Percentiles rank a stretch among this genome's conserved stretches.
Evolutionary conservation across 2,113 vertebrate species (phyloP).

Genomic region (Cygnus atratus): DNA sequence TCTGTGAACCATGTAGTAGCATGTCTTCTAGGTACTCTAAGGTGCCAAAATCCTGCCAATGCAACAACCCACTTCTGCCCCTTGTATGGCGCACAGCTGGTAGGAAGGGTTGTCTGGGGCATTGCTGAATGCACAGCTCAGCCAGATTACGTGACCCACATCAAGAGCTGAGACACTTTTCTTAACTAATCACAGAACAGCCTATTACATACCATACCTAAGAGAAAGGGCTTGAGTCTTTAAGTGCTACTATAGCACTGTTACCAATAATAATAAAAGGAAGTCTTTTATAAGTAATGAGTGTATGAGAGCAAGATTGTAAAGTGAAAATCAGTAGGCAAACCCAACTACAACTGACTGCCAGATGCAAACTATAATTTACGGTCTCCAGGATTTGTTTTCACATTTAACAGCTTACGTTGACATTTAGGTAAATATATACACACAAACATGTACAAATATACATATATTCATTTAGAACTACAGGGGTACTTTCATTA

Average conservation of each 20-base stretch:
- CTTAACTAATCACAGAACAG: background rate
- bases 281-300: background rate
- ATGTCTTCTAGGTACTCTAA: background rate
- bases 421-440: background rate
- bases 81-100: background rate
- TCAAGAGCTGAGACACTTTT: background rate
- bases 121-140: background rate
- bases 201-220: background rate
- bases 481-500: background rate
- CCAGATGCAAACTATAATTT: background rate
- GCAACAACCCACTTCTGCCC: background rate
- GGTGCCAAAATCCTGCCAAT: background rate
- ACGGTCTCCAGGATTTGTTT: background rate
- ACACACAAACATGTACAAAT: background rate
- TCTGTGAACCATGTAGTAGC: background rate
- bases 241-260: background rate
- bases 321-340: background rate
- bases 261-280: background rate
- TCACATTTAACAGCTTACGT: background rate
- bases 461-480: background rate
- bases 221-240: background rate
- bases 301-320: background rate
- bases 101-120: background rate
- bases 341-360: background rate
- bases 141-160: rapidly evolving